A percentile compares a stretch with the other conserved stretches of the same genome.
Conservation (phyloP, 2,888 invertebrate genomes). For the Drosophila diplacantha region DNA sequence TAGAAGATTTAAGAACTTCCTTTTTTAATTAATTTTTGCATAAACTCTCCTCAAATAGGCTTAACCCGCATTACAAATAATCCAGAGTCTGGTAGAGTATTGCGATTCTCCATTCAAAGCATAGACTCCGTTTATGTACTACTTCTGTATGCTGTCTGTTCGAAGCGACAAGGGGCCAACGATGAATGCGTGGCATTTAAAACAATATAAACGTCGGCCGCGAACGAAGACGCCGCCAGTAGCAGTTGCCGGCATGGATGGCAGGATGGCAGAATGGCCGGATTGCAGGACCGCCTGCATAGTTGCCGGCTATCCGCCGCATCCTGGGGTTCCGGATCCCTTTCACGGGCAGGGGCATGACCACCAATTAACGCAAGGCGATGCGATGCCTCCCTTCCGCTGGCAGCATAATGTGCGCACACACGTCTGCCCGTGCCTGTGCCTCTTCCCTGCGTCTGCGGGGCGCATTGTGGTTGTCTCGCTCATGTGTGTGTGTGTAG, state of each 20-base stretch:
- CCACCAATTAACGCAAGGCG: slow-evolving; percentile 71
- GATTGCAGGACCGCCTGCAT: slow-evolving; percentile 10
- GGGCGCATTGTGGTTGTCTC: slow-evolving; percentile 34
- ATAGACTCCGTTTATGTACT: background rate
- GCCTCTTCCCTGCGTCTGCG: slow-evolving; percentile 11
- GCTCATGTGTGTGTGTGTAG: slow-evolving; percentile 30
- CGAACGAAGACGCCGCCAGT: slow-evolving; percentile 32
- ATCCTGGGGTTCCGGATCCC: slow-evolving; percentile 8
- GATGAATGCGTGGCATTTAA: slow-evolving; percentile 55
- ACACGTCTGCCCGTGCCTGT: slow-evolving; percentile 36
- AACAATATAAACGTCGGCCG: slow-evolving; percentile 54
- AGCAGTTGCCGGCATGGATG: slow-evolving; percentile 15
- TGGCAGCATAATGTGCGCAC: slow-evolving; percentile 51
- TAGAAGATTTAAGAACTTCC: too few species aligned
- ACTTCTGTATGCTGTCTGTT: slow-evolving; percentile 9
- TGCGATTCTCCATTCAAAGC: background rate
- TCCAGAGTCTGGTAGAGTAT: background rate
- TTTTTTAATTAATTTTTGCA: too few species aligned
- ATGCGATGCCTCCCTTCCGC: slow-evolving; percentile 53
- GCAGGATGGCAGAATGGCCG: slow-evolving; percentile 17
- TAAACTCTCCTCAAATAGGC: too few species aligned
- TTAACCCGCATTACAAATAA: too few species aligned
- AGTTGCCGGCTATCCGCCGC: slow-evolving; percentile 5
- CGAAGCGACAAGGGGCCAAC: slow-evolving; percentile 33
- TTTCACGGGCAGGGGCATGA: slow-evolving; percentile 38